Evolutionary conservation across 2,888 invertebrate genomes (phyloP), one percentile per base, ranked within the genome.

Genomic region (Pseudococcus longispinus): DNA sequence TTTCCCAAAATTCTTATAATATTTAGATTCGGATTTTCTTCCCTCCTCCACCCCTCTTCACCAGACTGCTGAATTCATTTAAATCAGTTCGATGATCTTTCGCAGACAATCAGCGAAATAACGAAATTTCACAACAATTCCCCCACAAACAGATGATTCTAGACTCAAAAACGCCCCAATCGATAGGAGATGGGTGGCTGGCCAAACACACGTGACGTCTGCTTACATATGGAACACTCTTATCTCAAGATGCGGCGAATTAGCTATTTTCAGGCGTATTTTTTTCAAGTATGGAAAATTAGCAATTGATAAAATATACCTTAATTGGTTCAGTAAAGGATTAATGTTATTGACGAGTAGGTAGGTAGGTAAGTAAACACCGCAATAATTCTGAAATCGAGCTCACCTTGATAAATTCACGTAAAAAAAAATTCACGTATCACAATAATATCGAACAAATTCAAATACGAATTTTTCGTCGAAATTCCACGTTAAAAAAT

Each of bases 101-200:
- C 9, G 37, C 37, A n/a, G n/a, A n/a, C n/a, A 5, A 37, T 37
- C 8, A 9, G 37, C 20, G 23, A 60, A 20, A 60, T 23, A 23
- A 60, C 9, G 60, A 23, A 23, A n/a, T 6, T 9, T 60, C 60
- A 23, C 23, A 9, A 23, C 20, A 60, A 23, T 11, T 60, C 15
- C 60, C 23, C n/a, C n/a, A n/a, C n/a, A 60, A 11, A 60, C 60
- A 60, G 60, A 23, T 60, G 60, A 60, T 6, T 2, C 23, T 60
- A 20, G 20, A 20, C 60, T 70, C 15, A 70, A 29, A 70, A 32
- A 80, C 37, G 77, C 42, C 20, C 77, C 6, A 80, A 80, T 80
- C 77, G 77, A 80, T 80, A 80, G 23, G 77, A 80, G 42, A 80
- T 80, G 77, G 77, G 77, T 80, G 77, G 37, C 77, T 42, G 42